Evolutionary conservation across 2,888 invertebrate species (phyloP), one percentile per base, ranked within the genome.

Genomic region (Papilio protenor): DNA sequence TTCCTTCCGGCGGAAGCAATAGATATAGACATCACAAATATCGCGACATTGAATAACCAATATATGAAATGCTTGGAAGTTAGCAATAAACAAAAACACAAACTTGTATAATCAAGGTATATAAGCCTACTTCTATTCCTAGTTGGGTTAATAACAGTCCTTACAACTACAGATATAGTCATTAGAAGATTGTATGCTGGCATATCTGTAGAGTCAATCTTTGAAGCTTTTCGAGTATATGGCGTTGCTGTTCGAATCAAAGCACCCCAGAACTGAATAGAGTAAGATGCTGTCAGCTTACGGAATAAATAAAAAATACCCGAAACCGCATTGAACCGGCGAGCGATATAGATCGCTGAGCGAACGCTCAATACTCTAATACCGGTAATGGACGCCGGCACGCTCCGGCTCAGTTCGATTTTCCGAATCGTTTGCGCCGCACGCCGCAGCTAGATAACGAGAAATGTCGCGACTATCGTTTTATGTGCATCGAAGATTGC

Each of bases 341-440:
- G 66, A 23, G 75, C 69, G 79, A 80, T 81, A 86, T 73, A 83
- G 82, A 86, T 83, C 85, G 82, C 82, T 84, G 85, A 69, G 66
- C 83, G 75, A 69, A 75, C 77, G 75, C 74, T 76, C 76, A 77
- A 85, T 86, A 84, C 87, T 87, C 88, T 92, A 93, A 94, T 93
- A 92, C 90, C 90, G 89, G 93, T 94, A 94, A 94, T 94, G 92
- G 93, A 90, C 89, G 87, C 84, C 86, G 88, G 86, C 82, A 82
- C 83, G 83, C 83, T 73, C 73, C 81, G 79, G 73, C 86, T 86
- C 86, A 86, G 89, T 90, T 92, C 92, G 91, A 93, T 94, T 93
- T 94, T 93, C 92, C 93, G 88, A 92, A 90, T 90, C 92, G 92
- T 93, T 94, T 91, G 90, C 91, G 85, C 85, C 89, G 87, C 40